These are phyloP conservation scores for Drosophila sp. DNA, from an alignment of 1,140 invertebrate species.

Conservation along the genomic window DNA sequence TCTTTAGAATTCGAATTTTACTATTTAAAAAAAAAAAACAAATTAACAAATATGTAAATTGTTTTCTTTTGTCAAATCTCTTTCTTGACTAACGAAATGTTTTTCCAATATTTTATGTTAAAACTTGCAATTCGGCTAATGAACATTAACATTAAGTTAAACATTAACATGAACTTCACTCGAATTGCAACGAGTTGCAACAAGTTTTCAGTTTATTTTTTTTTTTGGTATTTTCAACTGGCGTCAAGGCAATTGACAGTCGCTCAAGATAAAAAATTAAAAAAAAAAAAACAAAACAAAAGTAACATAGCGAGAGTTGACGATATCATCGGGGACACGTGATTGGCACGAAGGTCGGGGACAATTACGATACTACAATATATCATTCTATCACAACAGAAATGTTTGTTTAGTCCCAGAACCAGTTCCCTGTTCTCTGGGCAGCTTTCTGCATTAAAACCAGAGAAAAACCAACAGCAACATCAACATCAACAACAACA, in stretches of 20 bases:
- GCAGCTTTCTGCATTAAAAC: constrained; percentile 49
- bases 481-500: constrained; percentile 19
- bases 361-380: constrained; percentile 16
- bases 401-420: constrained; percentile 41
- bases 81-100: too few relatives aligned
- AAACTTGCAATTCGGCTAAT: background rate
- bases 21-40: too few relatives aligned
- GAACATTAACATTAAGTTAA: background rate
- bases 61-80: too few relatives aligned
- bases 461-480: constrained; percentile 49
- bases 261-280: constrained; percentile 25
- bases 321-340: constrained; percentile 40
- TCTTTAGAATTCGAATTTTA: too few relatives aligned
- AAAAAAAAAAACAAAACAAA: background rate
- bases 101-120: too few relatives aligned
- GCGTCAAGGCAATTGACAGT: constrained; percentile 26
- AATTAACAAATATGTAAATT: too few relatives aligned
- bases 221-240: constrained; percentile 10
- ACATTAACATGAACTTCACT: constrained; percentile 9
- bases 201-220: constrained; percentile 14
- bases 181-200: constrained; percentile 7
- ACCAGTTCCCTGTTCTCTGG: constrained; percentile 53
- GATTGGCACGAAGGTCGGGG: constrained; percentile 46
- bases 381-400: constrained; percentile 3
- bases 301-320: background rate